Conservation (phyloP, 1,140 invertebrate genomes). For the Microplitis mediator region DNA sequence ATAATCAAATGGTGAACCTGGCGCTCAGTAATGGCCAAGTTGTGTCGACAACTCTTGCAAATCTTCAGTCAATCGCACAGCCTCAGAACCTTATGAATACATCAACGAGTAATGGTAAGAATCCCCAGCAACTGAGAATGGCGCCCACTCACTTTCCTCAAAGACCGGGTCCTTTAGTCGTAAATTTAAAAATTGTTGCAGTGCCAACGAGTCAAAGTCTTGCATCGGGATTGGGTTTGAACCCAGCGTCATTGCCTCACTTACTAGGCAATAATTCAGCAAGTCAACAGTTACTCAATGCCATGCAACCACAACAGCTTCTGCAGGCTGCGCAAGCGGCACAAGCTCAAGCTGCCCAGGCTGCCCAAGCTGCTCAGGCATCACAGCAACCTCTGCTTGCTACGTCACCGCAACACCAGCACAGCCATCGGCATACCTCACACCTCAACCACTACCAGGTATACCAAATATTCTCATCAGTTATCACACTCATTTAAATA, state of each 20-base stretch:
- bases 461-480: constrained; percentile 21
- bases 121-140: not conserved
- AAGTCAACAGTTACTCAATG: constrained; percentile 70
- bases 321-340: constrained; percentile 58
- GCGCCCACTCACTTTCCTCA: no score
- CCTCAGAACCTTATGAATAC: constrained; percentile 68
- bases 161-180: no score
- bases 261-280: constrained; percentile 71
- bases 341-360: constrained; percentile 50
- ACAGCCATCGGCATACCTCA: constrained; percentile 54
- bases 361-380: constrained; percentile 53
- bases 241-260: constrained; percentile 70
- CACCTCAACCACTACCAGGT: constrained; percentile 60
- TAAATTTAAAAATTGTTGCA: no score
- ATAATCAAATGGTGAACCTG: constrained; percentile 81
- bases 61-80: constrained; percentile 79
- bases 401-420: constrained; percentile 57
- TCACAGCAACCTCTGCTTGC: constrained; percentile 60
- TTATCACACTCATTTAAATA: not conserved
- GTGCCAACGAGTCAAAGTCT: constrained; percentile 63
- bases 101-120: constrained; percentile 62
- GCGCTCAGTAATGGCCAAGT: constrained; percentile 82
- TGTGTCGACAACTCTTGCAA: constrained; percentile 82
- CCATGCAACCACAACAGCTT: constrained; percentile 67
- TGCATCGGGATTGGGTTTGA: constrained; percentile 61